Evolutionary conservation across 2,888 invertebrate species (phyloP).

Genomic region (Boloria euphrosyne): DNA sequence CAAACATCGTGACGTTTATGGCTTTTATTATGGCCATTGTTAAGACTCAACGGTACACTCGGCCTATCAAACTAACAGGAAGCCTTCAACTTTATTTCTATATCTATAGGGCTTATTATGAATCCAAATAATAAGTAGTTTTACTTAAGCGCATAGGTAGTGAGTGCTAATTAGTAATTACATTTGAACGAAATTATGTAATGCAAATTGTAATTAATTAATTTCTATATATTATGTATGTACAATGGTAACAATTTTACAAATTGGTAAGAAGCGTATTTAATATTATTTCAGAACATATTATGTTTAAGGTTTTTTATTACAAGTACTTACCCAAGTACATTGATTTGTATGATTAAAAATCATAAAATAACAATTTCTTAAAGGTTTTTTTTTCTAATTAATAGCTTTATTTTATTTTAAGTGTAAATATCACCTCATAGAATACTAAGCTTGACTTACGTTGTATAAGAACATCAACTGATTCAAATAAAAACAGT

Average conservation of each 20-base stretch:
- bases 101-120: constrained; percentile 25
- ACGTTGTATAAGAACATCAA: not conserved
- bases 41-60: constrained; percentile 50
- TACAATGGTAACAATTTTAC: not conserved
- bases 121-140: not conserved
- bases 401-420: too few species aligned
- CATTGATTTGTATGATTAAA: too few species aligned
- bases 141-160: constrained; percentile 15
- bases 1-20: constrained; percentile 72
- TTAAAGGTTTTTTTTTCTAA: too few species aligned
- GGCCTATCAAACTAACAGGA: constrained; percentile 13
- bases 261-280: too few species aligned
- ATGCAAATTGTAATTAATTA: not conserved
- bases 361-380: too few species aligned
- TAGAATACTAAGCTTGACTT: too few species aligned
- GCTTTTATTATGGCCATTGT: constrained; percentile 69
- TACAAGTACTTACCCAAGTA: not conserved
- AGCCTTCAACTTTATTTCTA: constrained; percentile 10
- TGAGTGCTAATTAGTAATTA: constrained; percentile 19
- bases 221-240: not conserved
- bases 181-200: not conserved
- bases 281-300: too few species aligned
- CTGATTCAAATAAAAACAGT: constrained; percentile 3
- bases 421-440: too few species aligned
- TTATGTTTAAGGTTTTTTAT: not conserved